Conservation (phyloP, 2,113 vertebrate species). For the Vulpes lagopus region DNA sequence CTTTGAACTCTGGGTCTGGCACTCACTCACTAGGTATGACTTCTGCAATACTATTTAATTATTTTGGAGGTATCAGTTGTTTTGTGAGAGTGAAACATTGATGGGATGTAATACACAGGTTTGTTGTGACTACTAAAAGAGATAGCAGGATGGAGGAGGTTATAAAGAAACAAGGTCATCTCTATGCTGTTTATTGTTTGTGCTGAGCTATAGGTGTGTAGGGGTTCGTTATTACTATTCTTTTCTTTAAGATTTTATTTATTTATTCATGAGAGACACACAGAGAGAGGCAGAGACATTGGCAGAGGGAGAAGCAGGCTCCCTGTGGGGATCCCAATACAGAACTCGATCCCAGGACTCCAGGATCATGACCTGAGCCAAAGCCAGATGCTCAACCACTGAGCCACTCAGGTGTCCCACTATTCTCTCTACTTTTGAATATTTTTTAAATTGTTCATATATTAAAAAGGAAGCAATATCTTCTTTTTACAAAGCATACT, state of each 20-base stretch:
- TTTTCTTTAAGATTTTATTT: neutral
- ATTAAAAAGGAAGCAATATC: neutral
- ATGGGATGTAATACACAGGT: neutral
- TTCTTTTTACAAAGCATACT: neutral
- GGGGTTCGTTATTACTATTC: neutral
- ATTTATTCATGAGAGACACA: too few relatives aligned
- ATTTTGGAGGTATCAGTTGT: neutral
- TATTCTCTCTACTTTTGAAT: neutral
- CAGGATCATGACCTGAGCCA: too few relatives aligned
- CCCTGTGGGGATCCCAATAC: too few relatives aligned
- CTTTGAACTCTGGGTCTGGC: neutral
- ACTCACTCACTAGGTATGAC: neutral
- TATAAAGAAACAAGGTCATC: neutral
- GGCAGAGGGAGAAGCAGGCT: too few relatives aligned
- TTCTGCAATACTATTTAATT: neutral
- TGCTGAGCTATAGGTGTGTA: neutral
- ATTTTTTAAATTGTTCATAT: neutral
- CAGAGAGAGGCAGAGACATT: too few relatives aligned
- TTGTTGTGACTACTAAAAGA: neutral
- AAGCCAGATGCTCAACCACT: too few relatives aligned
- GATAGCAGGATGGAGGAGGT: neutral
- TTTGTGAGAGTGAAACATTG: neutral
- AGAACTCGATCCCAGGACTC: too few relatives aligned
- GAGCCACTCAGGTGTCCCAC: neutral
- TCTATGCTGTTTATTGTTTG: neutral